Percentiles rank a stretch among this genome's conserved stretches.
Evolutionary conservation across 1,140 invertebrate genomes (phyloP).

Genomic region (Diprion similis): DNA sequence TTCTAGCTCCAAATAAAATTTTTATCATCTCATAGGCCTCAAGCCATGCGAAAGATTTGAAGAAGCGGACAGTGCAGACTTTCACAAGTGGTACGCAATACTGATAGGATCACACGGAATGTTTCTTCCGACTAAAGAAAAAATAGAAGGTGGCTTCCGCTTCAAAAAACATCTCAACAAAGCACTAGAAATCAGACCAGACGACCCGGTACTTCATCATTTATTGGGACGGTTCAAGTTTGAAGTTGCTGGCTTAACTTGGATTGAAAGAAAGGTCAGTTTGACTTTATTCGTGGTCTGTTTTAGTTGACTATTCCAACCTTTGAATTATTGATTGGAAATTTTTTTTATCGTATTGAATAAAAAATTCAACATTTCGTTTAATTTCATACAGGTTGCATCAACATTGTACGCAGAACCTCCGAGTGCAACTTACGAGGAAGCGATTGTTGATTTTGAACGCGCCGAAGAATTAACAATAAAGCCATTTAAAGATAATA

Average conservation of each 20-base stretch:
- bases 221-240: constrained; percentile 75
- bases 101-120: constrained; percentile 71
- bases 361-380: constrained; percentile 6
- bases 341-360: constrained; percentile 18
- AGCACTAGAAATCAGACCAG: constrained; percentile 72
- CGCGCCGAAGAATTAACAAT: constrained; percentile 69
- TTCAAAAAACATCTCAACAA: constrained; percentile 78
- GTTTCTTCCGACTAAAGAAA: constrained; percentile 69
- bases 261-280: constrained; percentile 74
- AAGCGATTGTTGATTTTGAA: constrained; percentile 72
- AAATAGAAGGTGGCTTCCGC: constrained; percentile 71
- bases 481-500: constrained; percentile 74
- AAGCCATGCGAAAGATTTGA: constrained; percentile 68
- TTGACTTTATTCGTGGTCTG: background rate
- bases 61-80: constrained; percentile 64
- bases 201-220: constrained; percentile 72
- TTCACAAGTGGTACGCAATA: constrained; percentile 84
- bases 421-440: constrained; percentile 69
- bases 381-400: constrained; percentile 54
- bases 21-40: constrained; percentile 59
- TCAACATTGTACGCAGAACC: constrained; percentile 72
- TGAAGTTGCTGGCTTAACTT: constrained; percentile 70
- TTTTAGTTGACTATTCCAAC: constrained; percentile 8
- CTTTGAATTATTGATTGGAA: background rate
- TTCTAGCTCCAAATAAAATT: background rate